Base-by-base conservation (phyloP, 2,113 vertebrate genomes). In the Muntiacus muntjak region DNA sequence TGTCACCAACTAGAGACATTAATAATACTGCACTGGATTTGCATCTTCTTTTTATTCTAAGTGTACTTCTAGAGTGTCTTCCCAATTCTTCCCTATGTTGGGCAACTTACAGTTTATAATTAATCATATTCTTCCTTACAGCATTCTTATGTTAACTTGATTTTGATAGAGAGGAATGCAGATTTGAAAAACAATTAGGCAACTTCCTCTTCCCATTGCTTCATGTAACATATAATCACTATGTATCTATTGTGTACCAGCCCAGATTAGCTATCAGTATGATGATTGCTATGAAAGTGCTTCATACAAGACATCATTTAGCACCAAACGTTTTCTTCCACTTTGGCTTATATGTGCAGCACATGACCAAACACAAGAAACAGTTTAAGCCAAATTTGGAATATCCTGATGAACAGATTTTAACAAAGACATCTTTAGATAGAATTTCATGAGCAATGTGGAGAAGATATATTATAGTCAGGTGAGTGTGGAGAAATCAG, bases 91-190 rank as follows among this genome's bases (percentile, higher is more conserved):
- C 52, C 79, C 33, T 14, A n/a, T 19, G 28, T 25, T 84, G 79
- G n/a, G 74, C 71, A 92, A 95, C n/a, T 92, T 58, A 54, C 0
- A 54, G 17, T 25, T 92, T 87, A 82, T 50, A 95, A 83, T 89
- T 74, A 95, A 87, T 87, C 28, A 58, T 85, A 92, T 58, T 95
- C 30, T 96, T 87, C 45, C 25, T 92, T 58, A 95, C 5, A 87
- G 12, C 2, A 87, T 96, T 97, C 40, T 91, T 89, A 36, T 33
- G 85, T 58, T 91, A 96, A 92, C 28, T 94, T 95, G 36, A 90
- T 58, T n/a, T 96, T 60, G 50, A 94, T 33, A 89, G 33, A 89
- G 11, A 93, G 13, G 30, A 81, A 64, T 2, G 12, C 52, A 82
- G 25, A 81, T 94, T 96, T 76, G 1, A 50, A 47, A 16, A 30